Evolutionary conservation across 1,140 invertebrate species (phyloP), one percentile per base, ranked within the genome.

Genomic region (Belonocnema kinseyi): DNA sequence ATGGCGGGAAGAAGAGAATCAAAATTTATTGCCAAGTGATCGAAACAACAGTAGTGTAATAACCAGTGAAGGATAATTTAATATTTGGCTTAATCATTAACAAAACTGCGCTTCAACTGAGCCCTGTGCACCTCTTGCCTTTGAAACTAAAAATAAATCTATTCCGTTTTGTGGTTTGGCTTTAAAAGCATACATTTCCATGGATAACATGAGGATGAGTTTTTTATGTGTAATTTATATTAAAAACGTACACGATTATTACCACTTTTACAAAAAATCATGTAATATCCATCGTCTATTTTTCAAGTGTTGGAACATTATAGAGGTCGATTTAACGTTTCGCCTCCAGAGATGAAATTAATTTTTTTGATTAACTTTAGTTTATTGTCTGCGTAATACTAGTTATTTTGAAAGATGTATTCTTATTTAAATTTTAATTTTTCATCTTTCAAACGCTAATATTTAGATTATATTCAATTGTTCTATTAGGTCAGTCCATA

Each of bases 1-100:
- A 17, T 81, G 84, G 26, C 81, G 73, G 75, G 80, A 85, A 14
- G 88, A 90, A 0, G 83, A 88, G 73, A 83, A 75, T 74, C 85
- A 88, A 81, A 75, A 73, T 77, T 75, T 91, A 54, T 74, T 91
- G 66, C 33, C 82, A 78, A 77, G 76, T 11, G 79, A 84, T 10
- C 74, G 26, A 33, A 79, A 74, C 74, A 73, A 52, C 33, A 66
- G 26, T 40, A 66, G 50, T 16, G n/a, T 52, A 52, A 50, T 53
- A 66, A 66, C 52, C 70, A 75, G 2, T 40, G 73, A 73, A 8
- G 74, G 76, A 52, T 83, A 78, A 78, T 56, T 80, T 16, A 70
- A 17, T n/a, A 70, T 51, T 66, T 70, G 17, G 3, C 46, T 8
- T 26, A 51, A 10, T 26, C 21, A 50, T 61, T 58, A 50, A 70